Evolutionary conservation across 2,797 vertebrate species (phyloP), one percentile per base, ranked within the genome.

Genomic region (Psittacula derbiana): DNA sequence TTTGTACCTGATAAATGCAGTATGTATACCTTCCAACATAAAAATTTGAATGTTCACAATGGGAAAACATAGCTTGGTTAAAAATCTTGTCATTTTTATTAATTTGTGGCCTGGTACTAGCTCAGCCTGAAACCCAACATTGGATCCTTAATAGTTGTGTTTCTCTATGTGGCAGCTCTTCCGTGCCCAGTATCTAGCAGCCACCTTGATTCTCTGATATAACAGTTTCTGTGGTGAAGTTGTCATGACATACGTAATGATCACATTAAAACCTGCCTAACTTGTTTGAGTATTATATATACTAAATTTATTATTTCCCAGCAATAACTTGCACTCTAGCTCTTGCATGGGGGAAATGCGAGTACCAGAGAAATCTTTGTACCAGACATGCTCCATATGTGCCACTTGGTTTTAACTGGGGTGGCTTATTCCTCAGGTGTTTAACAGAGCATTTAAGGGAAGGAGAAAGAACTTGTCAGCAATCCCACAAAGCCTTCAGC

Each of bases 401-500:
- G 80, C 84, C 80, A 41, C n/a, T 96, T 18, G 60, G 12, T 92
- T 93, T 94, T 88, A 74, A 80, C 84, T 55, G 62, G 65, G 44
- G 86, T 33, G 57, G 19, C 33, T 70, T 83, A 87, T 49, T 96
- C 61, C 78, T 88, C 28, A 49, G 73, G 79, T 55, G 16, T 46
- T 94, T 91, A 92, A 53, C 11, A 75, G 75, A 71, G 67, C 58
- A 72, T 66, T 71, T 90, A 81, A 94, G 65, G 70, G 69, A 62
- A 94, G 71, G 72, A 95, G 92, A 94, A 96, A 88, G 67, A 30
- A 81, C 80, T 75, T 95, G 82, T 95, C 90, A 95, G 60, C 81
- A 92, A 89, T 60, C 38, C 67, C 47, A 53, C 44, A 86, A 83
- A 88, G 71, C 67, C 90, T 94, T 73, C 70, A 83, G 46, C 69